Evolutionary conservation across 2,888 invertebrate species (phyloP).

Genomic region (Prenolepis imparis): DNA sequence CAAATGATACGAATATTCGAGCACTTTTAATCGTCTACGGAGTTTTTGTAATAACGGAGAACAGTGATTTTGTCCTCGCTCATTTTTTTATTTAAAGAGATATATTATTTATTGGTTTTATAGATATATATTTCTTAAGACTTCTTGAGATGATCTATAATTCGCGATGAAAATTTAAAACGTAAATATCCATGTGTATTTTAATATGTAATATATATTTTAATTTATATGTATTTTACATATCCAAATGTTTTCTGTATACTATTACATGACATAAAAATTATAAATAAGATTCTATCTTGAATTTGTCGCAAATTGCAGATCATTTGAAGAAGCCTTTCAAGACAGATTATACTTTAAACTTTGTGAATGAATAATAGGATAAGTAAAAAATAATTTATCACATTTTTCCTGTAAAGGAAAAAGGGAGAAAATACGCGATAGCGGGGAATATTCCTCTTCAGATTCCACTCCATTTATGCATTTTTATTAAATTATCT

Average conservation of each 20-base stretch:
- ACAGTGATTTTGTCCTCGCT: neutral
- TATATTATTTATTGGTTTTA: neutral
- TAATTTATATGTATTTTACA: neutral
- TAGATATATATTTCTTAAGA: neutral
- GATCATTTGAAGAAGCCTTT: neutral
- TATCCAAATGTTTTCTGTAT: neutral
- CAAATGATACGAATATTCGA: neutral
- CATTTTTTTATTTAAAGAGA: neutral
- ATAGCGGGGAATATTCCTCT: neutral
- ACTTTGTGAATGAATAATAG: neutral
- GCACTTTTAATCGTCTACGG: neutral
- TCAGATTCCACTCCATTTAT: neutral
- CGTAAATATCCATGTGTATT: neutral
- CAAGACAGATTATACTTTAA: neutral
- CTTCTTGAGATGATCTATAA: neutral
- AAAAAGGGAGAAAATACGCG: neutral
- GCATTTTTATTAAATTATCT: slow-evolving; percentile 30
- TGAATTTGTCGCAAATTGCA: neutral
- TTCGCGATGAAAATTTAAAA: neutral
- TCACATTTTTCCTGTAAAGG: neutral
- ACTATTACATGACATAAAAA: neutral
- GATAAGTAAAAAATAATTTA: slow-evolving; percentile 5
- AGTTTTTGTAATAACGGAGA: neutral
- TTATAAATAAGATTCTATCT: neutral
- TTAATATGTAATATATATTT: no score